A percentile compares a stretch with the other conserved stretches of the same genome.
phyloP scores from a whole-genome alignment of 2,888 invertebrate genomes.

The Erannis defoliaria region DNA sequence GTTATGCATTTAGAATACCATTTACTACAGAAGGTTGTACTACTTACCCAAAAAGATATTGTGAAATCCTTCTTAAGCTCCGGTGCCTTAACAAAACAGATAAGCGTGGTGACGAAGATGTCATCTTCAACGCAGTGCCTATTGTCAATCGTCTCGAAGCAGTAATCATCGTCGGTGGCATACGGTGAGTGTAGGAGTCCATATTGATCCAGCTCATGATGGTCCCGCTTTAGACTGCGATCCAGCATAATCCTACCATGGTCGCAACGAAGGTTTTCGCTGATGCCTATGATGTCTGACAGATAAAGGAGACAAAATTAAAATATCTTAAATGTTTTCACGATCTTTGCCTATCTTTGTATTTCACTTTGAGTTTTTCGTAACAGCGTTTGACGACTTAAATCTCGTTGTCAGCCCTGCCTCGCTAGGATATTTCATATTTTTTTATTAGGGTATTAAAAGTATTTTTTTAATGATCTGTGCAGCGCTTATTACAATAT shows the following conservation, averaged over 20 bases:
- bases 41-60: slow-evolving; percentile 75
- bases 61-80: slow-evolving; percentile 62
- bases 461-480: too few relatives aligned
- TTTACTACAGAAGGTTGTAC: too few relatives aligned
- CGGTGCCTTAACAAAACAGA: slow-evolving; percentile 66
- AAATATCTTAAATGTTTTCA: slow-evolving; percentile 6
- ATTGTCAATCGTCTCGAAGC: slow-evolving; percentile 76
- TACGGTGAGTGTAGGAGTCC: slow-evolving; percentile 58
- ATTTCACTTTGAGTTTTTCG: too few relatives aligned
- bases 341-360: too few relatives aligned
- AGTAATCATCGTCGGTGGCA: slow-evolving; percentile 64
- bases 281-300: slow-evolving; percentile 70
- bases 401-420: too few relatives aligned
- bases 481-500: too few relatives aligned
- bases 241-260: slow-evolving; percentile 66
- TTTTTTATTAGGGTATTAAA: too few relatives aligned
- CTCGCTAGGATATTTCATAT: too few relatives aligned
- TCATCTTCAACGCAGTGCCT: slow-evolving; percentile 61
- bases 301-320: slow-evolving; percentile 31
- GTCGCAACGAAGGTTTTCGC: slow-evolving; percentile 60
- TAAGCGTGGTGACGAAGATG: slow-evolving; percentile 60
- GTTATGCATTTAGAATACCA: too few relatives aligned
- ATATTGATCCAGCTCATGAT: slow-evolving; percentile 60
- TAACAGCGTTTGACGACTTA: too few relatives aligned
- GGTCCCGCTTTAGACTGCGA: slow-evolving; percentile 55